A percentile compares a stretch with the other conserved stretches of the same genome.
These are phyloP conservation scores for Xenops minutus DNA, from an alignment of 2,797 vertebrate species.

Conservation along the genomic window DNA sequence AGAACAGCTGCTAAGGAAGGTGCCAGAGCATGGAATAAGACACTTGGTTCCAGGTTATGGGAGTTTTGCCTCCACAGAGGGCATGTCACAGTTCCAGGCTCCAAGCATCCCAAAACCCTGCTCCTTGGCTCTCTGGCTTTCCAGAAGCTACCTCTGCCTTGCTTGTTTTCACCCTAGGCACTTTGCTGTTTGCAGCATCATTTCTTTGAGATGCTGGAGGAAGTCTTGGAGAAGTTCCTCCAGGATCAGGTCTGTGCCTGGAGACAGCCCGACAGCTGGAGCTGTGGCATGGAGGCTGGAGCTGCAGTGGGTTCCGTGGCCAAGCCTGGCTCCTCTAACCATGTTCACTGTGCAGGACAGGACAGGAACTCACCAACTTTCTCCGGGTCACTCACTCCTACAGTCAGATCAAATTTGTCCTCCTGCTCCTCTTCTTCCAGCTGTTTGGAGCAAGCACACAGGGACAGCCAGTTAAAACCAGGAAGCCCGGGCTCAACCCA, in stretches of 20 bases:
- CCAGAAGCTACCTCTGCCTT: not conserved
- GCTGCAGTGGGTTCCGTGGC: not conserved
- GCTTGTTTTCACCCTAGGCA: rapidly evolving
- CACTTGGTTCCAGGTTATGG: not conserved
- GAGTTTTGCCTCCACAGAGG: not conserved
- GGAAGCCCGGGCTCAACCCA: not conserved
- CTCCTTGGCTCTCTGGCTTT: not conserved
- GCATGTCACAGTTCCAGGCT: not conserved
- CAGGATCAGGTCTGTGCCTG: not conserved
- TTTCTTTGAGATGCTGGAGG: not conserved
- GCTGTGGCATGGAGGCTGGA: not conserved
- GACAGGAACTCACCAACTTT: conserved; percentile 87
- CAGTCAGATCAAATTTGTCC: conserved; percentile 89
- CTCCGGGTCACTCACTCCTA: conserved; percentile 93
- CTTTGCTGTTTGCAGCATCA: not conserved
- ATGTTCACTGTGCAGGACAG: not conserved
- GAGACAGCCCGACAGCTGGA: not conserved
- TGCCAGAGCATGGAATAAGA: not conserved
- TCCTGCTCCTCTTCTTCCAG: conserved; percentile 89
- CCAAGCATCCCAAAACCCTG: not conserved
- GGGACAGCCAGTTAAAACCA: not conserved
- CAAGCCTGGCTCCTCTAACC: not conserved
- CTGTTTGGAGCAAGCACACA: conserved; percentile 66
- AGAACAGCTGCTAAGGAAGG: not conserved
- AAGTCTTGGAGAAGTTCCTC: not conserved